These are phyloP conservation scores for Drosophila virilis DNA, from an alignment of 1,140 invertebrate genomes.

Conservation along the genomic window DNA sequence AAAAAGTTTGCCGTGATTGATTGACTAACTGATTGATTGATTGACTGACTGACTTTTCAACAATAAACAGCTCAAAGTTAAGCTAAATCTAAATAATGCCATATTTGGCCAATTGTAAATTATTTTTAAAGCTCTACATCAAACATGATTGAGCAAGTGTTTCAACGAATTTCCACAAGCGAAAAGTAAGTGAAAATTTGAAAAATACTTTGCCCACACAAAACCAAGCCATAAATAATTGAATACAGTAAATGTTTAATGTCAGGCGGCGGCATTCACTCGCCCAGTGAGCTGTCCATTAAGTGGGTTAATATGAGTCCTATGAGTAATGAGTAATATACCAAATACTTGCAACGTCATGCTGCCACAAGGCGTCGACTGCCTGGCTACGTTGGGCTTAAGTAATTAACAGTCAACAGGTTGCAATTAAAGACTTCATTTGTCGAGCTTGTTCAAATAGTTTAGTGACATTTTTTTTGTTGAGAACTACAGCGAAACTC, in stretches of 20 bases:
- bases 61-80: no score
- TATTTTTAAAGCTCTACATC: no score
- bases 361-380: no score
- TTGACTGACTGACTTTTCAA: background rate
- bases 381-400: background rate
- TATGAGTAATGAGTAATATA: constrained; percentile 26
- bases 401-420: background rate
- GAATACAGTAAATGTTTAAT: constrained; percentile 26
- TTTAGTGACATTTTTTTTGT: background rate
- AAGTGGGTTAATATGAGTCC: constrained; percentile 30
- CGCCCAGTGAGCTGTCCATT: constrained; percentile 13
- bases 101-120: no score
- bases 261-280: constrained; percentile 29
- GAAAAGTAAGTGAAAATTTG: no score
- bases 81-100: no score
- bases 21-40: background rate
- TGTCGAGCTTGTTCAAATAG: constrained; percentile 8
- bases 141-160: no score
- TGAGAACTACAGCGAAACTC: no score
- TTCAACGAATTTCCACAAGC: no score
- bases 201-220: no score
- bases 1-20: no score
- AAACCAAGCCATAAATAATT: constrained; percentile 41
- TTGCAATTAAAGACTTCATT: background rate
- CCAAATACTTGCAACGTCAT: background rate